Percentiles rank a stretch among this genome's conserved stretches.
These are phyloP conservation scores for Furnarius figulus DNA, from an alignment of 2,113 vertebrate genomes.

Conservation along the genomic window DNA sequence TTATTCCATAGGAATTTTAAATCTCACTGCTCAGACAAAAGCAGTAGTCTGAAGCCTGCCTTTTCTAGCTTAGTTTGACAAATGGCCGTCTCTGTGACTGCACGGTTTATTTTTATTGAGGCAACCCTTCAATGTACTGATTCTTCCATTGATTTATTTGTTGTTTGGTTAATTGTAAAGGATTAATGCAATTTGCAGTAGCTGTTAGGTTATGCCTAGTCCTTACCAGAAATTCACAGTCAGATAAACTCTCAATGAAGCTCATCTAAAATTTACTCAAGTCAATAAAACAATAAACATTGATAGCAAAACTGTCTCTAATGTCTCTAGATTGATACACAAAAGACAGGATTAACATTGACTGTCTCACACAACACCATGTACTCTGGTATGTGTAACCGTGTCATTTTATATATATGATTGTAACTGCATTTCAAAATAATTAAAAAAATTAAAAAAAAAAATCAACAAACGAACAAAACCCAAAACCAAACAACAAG, in stretches of 20 bases:
- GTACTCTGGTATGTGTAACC: neutral
- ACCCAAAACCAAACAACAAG: neutral
- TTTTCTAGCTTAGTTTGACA: neutral
- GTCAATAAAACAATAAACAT: neutral
- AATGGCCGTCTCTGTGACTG: neutral
- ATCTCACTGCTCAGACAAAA: neutral
- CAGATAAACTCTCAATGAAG: neutral
- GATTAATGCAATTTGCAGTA: neutral
- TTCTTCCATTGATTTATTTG: neutral
- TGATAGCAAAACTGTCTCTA: neutral
- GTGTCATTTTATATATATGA: neutral
- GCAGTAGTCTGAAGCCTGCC: neutral
- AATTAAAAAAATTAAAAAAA: neutral
- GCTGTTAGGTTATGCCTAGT: neutral
- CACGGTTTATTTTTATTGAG: neutral
- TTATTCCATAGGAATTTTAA: neutral
- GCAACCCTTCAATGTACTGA: neutral
- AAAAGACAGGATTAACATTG: neutral
- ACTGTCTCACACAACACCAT: neutral
- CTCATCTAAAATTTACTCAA: neutral
- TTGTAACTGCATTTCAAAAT: neutral
- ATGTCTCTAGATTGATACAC: neutral
- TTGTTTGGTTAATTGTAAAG: neutral
- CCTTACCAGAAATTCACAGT: neutral
- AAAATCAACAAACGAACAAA: no score